These are phyloP conservation scores for Microctenopoma lineatum DNA, from an alignment of 2,797 vertebrate species.

Conservation along the genomic window DNA sequence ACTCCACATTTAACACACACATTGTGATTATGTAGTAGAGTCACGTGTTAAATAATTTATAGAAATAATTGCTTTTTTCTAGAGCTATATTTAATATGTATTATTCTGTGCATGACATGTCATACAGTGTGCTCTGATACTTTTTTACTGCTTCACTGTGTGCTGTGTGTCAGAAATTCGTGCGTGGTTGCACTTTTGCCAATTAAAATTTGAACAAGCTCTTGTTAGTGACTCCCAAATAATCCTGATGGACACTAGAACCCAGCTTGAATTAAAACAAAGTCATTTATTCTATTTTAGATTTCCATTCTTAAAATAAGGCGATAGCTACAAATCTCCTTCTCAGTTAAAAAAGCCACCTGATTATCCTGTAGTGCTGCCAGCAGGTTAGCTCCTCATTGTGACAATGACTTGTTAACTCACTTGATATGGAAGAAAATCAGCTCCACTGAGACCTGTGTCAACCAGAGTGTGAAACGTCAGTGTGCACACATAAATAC, in stretches of 20 bases:
- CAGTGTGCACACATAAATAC: conserved; percentile 4
- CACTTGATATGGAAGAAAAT: conserved; percentile 58
- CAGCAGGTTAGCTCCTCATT: conserved; percentile 69
- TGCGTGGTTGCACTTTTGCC: background rate
- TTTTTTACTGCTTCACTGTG: background rate
- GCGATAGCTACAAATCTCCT: background rate
- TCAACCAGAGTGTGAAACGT: conserved; percentile 63
- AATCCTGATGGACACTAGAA: conserved; percentile 26
- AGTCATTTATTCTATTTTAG: background rate
- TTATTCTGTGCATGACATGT: too few relatives aligned
- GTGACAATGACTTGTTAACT: conserved; percentile 63
- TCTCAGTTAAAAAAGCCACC: background rate
- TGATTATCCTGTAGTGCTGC: conserved; percentile 16
- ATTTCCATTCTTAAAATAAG: background rate
- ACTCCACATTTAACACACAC: background rate
- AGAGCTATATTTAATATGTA: too few relatives aligned
- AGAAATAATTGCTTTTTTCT: too few relatives aligned
- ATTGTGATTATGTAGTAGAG: background rate
- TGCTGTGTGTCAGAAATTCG: background rate
- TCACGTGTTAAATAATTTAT: too few relatives aligned
- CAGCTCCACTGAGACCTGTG: conserved; percentile 60
- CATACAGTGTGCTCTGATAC: too few relatives aligned
- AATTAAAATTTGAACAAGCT: conserved; percentile 12
- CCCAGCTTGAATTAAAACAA: conserved; percentile 9
- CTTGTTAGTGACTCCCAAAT: background rate